Evolutionary conservation across 2,113 vertebrate species (phyloP).

Genomic region (Aphyosemion australe): DNA sequence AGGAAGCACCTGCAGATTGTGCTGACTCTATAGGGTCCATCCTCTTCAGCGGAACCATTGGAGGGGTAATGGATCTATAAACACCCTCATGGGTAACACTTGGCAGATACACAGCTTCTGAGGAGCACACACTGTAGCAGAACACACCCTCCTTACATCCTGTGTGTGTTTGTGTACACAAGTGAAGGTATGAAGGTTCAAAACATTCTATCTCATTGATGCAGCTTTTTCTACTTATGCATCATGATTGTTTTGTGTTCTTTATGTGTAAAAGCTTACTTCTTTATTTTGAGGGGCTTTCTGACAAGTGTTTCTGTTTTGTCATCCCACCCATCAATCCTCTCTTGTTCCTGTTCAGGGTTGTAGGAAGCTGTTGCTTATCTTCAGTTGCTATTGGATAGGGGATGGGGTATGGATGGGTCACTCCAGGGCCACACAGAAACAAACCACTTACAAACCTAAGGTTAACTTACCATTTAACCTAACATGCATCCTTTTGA

Average conservation of each 20-base stretch:
- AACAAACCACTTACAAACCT: too few species aligned
- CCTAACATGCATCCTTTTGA: too few species aligned
- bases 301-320: background rate
- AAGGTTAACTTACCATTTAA: too few species aligned
- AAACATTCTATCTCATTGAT: slow-evolving; percentile 26
- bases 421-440: too few species aligned
- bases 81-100: slow-evolving; percentile 65
- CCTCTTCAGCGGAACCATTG: slow-evolving; percentile 57
- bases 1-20: slow-evolving; percentile 57
- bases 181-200: slow-evolving; percentile 29
- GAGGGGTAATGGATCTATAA: slow-evolving; percentile 71
- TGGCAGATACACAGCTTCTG: slow-evolving; percentile 65
- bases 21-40: slow-evolving; percentile 59
- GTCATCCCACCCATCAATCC: too few species aligned
- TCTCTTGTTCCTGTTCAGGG: too few species aligned
- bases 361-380: too few species aligned
- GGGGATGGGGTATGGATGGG: too few species aligned
- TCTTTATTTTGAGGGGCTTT: background rate
- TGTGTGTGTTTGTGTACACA: slow-evolving; percentile 46
- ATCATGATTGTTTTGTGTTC: slow-evolving; percentile 15
- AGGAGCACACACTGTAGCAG: slow-evolving; percentile 45
- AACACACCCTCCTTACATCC: slow-evolving; percentile 51
- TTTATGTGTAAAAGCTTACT: background rate
- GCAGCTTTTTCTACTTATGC: background rate
- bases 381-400: too few species aligned